Percentiles rank a stretch among this genome's conserved stretches.
Evolutionary conservation across 2,113 vertebrate genomes (phyloP).

Genomic region (Anseranas semipalmata): DNA sequence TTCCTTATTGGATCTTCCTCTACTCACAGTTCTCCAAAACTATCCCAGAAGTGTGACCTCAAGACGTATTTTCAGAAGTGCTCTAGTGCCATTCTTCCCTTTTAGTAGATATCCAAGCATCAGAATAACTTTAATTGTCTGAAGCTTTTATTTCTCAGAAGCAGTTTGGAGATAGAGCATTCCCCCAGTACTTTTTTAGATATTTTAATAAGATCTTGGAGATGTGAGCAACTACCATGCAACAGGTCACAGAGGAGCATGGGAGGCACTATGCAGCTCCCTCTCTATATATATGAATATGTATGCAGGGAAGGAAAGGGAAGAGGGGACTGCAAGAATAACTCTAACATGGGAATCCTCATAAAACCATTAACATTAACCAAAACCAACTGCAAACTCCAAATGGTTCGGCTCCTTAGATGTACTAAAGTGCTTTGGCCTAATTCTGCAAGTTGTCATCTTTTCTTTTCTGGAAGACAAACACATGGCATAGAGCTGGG

Average conservation of each 20-base stretch:
- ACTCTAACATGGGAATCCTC: background rate
- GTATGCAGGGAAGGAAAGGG: background rate
- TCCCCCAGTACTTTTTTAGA: background rate
- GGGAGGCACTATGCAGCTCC: background rate
- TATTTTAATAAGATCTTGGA: background rate
- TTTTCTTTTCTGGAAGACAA: background rate
- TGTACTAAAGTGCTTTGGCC: background rate
- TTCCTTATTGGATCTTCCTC: background rate
- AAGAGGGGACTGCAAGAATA: background rate
- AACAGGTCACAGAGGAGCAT: background rate
- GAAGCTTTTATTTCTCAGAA: background rate
- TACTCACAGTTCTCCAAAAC: background rate
- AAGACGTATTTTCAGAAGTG: background rate
- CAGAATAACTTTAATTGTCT: background rate
- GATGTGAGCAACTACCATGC: background rate
- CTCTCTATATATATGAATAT: background rate
- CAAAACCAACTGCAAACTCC: background rate
- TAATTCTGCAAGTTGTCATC: background rate
- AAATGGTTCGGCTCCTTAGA: background rate
- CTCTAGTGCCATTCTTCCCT: background rate
- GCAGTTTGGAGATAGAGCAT: background rate
- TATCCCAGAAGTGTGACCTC: background rate
- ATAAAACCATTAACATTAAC: background rate
- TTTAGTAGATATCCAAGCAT: background rate
- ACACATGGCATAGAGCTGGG: background rate